Conservation (phyloP, 1,140 invertebrate genomes). For the Anastrepha obliqua region DNA sequence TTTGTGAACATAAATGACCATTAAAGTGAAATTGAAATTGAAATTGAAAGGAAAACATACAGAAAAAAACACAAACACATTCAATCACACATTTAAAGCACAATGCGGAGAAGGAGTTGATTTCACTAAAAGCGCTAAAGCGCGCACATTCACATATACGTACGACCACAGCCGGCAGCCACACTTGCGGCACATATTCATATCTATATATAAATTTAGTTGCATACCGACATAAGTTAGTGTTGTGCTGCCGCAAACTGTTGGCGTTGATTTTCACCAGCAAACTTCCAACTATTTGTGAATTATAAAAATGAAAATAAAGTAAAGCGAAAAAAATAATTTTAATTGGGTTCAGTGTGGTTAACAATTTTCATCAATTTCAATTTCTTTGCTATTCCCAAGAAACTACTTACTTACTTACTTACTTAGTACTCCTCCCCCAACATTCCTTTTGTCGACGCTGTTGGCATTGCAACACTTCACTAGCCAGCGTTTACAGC, state of each 20-base stretch:
- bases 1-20: background rate
- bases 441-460: background rate
- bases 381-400: constrained; percentile 38
- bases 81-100: too few species aligned
- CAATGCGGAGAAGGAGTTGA: too few species aligned
- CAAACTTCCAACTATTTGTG: background rate
- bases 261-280: background rate
- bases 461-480: constrained; percentile 45
- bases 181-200: background rate
- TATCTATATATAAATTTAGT: background rate
- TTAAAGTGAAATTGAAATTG: constrained; percentile 40
- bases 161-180: background rate
- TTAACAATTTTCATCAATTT: constrained; percentile 53
- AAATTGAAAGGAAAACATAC: background rate
- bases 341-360: constrained; percentile 52
- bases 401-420: background rate
- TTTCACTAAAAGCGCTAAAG: background rate
- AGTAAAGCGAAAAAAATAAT: constrained; percentile 10
- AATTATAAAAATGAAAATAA: constrained; percentile 11
- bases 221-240: background rate
- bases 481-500: background rate
- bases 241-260: background rate
- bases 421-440: background rate
- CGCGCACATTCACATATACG: background rate
- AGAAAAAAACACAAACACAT: too few species aligned